Base-by-base conservation (phyloP, 35 echinoderm and acorn worm species). In the Amphiura filiformis region DNA sequence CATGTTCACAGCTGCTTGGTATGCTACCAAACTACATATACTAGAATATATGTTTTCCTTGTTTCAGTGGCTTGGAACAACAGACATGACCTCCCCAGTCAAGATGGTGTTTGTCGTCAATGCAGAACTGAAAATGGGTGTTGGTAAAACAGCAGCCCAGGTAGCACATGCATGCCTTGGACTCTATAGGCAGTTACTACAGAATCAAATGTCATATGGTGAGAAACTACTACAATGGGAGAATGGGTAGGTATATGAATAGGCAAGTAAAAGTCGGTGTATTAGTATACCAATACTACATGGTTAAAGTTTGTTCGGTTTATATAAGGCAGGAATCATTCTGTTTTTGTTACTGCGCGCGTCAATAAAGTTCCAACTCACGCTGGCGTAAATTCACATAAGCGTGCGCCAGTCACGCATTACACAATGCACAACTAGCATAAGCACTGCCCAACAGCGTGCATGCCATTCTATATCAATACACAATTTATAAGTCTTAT, bases 41-140 rank as follows among this genome's bases (percentile, higher is more conserved):
- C n/a, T n/a, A n/a, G n/a, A n/a, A n/a, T n/a, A n/a, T n/a, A n/a
- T 17, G 17, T 47, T 47, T 47, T 17, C 17, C 17, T 70, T 30
- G 17, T 70, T 11, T 11, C 61, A 70, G 61, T 70, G 61, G 61
- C 26, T 70, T 2, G 61, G 26, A 18, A 70, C 61, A 70, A 30
- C 61, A 70, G 61, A 70, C 28, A 70, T 70, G 61, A 47, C 41
- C 4, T 47, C 41, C 4, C 41, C 41, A 76, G 36, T 87, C 56
- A 95, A 95, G 57, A 89, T 95, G 90, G 89, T 95, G 11, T 82
- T 95, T 85, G 93, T 95, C 37, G 93, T 95, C 35, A 95, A 86
- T 30, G 38, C 76, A 76, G 93, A 95, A 76, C 76, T 95, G 31
- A 92, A 92, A 57, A 95, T 95, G 93, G 93, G 93, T 13, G 91